These are phyloP conservation scores for Allygus modestus DNA, from an alignment of 2,888 invertebrate species.

Conservation along the genomic window DNA sequence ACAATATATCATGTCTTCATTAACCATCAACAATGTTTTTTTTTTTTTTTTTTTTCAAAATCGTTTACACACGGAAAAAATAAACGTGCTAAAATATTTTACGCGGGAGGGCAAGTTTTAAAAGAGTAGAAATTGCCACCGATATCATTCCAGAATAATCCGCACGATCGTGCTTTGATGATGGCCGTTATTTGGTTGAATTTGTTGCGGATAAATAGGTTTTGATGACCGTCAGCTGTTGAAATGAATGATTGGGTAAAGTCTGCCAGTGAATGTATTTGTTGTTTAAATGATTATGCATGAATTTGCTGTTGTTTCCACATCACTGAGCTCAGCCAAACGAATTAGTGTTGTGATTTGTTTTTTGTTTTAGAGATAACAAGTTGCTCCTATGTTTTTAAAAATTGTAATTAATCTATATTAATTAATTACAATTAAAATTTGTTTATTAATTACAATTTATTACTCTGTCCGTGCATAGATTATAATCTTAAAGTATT, in stretches of 20 bases:
- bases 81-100: not conserved
- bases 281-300: not conserved
- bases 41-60: no score
- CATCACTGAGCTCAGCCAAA: not conserved
- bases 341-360: no score
- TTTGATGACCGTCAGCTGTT: not conserved
- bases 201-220: conserved; percentile 20
- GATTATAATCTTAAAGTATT: no score
- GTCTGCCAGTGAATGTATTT: not conserved
- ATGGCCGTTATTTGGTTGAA: conserved; percentile 16
- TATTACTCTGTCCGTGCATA: no score
- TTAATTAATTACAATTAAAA: no score
- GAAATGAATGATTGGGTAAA: not conserved
- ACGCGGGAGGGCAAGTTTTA: not conserved
- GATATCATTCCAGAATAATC: not conserved
- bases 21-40: no score
- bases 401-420: no score
- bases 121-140: not conserved
- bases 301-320: not conserved
- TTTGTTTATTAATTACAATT: no score
- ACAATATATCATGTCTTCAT: no score
- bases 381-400: no score
- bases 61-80: no score
- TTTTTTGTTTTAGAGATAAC: no score
- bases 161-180: conserved; percentile 13